Evolutionary conservation across 2,797 vertebrate genomes (phyloP), one percentile per base, ranked within the genome.

Genomic region (Petrocephalus schoutedeni): DNA sequence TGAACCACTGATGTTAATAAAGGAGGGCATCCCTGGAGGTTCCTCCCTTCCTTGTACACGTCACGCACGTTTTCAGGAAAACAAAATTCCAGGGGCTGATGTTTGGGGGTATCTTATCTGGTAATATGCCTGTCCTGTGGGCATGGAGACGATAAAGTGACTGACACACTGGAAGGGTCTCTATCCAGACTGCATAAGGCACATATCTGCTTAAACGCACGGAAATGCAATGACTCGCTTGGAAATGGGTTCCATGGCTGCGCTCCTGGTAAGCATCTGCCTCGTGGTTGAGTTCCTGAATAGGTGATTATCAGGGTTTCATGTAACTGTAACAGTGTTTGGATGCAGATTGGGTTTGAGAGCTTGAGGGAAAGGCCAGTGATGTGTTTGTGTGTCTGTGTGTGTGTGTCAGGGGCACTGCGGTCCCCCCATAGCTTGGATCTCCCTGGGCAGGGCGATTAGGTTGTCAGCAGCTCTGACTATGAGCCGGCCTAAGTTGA

Each of bases 381-480:
- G 12, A 51, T 53, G 45, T 41, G 16, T 61, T 21, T 28, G 53
- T 28, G 19, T 54, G n/a, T 56, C 12, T 53, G 10, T 85, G 53
- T 32, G n/a, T 84, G 16, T 28, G 53, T 54, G 4, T 54, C 12
- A 85, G 53, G 9, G 19, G 82, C 14, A 32, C 21, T 32, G 82
- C 9, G 10, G 21, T 23, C 49, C 21, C 5, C 51, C 14, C 16
- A n/a, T 19, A 10, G 2, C 49, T 53, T 21, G 53, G 19, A 49
- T 51, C 51, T 6, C n/a, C 19, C n/a, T 3, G 14, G 51, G 53
- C 23, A 54, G 53, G 90, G 92, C 92, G 91, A 92, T 93, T 91
- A 93, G 91, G 89, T 92, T 93, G 93, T 93, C 92, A 92, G 89
- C 88, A 90, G 89, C 51, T 90, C 90, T 93, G 92, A 92, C 92